Evolutionary conservation across 2,888 invertebrate genomes (phyloP).

Genomic region (Apotomis betuletana): DNA sequence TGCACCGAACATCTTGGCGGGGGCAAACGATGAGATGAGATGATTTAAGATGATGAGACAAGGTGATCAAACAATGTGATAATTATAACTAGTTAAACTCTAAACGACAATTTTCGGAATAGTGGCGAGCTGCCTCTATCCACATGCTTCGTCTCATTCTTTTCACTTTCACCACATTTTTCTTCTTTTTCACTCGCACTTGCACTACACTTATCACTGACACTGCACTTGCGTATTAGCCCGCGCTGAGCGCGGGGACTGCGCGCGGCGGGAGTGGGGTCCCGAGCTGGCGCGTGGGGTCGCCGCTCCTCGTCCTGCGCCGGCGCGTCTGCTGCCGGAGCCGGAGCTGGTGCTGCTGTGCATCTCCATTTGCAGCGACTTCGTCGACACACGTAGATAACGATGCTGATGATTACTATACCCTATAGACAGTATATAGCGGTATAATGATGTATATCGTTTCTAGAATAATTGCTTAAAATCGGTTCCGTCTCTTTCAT

Average conservation of each 20-base stretch:
- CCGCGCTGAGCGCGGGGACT: background rate
- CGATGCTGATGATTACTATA: background rate
- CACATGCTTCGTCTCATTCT: background rate
- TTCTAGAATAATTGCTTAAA: background rate
- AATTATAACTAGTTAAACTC: background rate
- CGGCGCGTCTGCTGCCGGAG: background rate
- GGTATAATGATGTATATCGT: conserved; percentile 7
- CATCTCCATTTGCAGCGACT: background rate
- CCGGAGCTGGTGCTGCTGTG: background rate
- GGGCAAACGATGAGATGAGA: conserved; percentile 3
- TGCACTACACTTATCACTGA: conserved; percentile 1
- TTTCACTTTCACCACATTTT: background rate
- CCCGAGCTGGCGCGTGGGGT: background rate
- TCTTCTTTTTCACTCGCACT: background rate
- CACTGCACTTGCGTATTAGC: background rate
- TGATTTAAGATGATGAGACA: background rate
- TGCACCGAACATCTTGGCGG: background rate
- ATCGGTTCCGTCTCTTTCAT: conserved; percentile 8
- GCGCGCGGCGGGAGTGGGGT: background rate
- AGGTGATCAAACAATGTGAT: background rate
- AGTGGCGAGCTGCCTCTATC: background rate
- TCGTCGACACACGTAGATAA: background rate
- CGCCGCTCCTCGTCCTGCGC: background rate
- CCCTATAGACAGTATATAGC: conserved; percentile 6
- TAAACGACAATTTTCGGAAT: background rate